A percentile compares a stretch with the other conserved stretches of the same genome.
These are phyloP conservation scores for Rutpela maculata DNA, from an alignment of 2,888 invertebrate genomes.

Conservation along the genomic window DNA sequence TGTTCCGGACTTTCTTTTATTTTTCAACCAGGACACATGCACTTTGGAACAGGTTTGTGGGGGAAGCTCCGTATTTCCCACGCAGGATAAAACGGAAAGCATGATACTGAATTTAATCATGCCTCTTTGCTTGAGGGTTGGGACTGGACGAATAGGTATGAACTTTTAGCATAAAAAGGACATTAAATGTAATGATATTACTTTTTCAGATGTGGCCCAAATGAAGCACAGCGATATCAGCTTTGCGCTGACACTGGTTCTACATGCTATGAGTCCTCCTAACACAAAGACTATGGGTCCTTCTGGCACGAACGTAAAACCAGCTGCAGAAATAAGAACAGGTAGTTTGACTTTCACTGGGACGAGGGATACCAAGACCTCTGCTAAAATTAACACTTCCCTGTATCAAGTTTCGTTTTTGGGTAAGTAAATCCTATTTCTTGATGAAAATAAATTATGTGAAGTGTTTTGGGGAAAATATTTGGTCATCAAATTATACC, in stretches of 20 bases:
- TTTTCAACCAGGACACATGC: conserved; percentile 82
- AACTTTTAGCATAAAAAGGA: conserved; percentile 10
- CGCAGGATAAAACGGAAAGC: conserved; percentile 95
- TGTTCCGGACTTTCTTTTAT: conserved; percentile 46
- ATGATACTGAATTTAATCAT: conserved; percentile 97
- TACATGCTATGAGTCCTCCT: conserved; percentile 90
- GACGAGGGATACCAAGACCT: conserved; percentile 85
- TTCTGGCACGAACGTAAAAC: conserved; percentile 82
- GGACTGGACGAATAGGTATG: conserved; percentile 93
- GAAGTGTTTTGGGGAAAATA: no score
- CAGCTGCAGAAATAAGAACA: conserved; percentile 82
- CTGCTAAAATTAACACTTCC: conserved; percentile 85
- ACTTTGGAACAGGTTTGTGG: conserved; percentile 97
- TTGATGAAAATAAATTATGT: no score
- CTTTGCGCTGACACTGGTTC: conserved; percentile 91
- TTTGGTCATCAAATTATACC: no score
- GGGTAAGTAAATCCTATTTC: conserved; percentile 73
- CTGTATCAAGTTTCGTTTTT: conserved; percentile 89
- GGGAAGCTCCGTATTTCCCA: conserved; percentile 90
- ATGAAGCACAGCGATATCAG: conserved; percentile 92
- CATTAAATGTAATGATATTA: neutral
- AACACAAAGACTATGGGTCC: conserved; percentile 83
- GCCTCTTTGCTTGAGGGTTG: conserved; percentile 96
- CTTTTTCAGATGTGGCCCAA: conserved; percentile 88
- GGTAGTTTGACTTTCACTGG: conserved; percentile 89